Evolutionary conservation across 2,888 invertebrate species (phyloP).

Genomic region (Amiota mariae): DNA sequence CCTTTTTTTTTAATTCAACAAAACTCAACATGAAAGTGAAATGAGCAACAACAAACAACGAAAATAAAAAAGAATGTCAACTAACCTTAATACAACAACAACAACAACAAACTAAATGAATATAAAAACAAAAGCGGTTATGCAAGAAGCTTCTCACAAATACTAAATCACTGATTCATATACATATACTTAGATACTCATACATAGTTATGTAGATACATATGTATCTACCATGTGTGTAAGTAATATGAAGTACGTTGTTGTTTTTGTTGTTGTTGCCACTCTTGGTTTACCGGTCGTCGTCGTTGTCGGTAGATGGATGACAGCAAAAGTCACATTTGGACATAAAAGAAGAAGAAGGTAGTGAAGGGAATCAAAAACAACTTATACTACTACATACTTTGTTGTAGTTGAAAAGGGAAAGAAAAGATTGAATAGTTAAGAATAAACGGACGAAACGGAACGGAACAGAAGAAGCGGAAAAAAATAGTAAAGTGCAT

Average conservation of each 20-base stretch:
- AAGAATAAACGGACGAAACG: not conserved
- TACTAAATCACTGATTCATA: not conserved
- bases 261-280: no score
- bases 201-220: not conserved
- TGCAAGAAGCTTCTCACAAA: constrained; percentile 14
- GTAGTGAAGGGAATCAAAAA: no score
- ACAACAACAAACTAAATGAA: no score
- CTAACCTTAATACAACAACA: not conserved
- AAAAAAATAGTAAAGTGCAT: not conserved
- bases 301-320: no score
- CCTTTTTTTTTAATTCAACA: not conserved
- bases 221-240: constrained; percentile 2
- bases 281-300: no score
- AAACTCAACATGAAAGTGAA: constrained; percentile 11
- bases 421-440: no score
- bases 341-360: no score
- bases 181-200: constrained; percentile 13
- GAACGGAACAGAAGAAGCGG: constrained; percentile 9
- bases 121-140: not conserved
- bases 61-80: constrained; percentile 30
- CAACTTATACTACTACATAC: no score
- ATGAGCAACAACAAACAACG: constrained; percentile 38
- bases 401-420: no score
- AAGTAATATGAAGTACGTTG: no score
- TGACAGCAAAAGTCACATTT: no score